Conservation (phyloP, 2,113 vertebrate genomes). For the Cyprinus carpio region DNA sequence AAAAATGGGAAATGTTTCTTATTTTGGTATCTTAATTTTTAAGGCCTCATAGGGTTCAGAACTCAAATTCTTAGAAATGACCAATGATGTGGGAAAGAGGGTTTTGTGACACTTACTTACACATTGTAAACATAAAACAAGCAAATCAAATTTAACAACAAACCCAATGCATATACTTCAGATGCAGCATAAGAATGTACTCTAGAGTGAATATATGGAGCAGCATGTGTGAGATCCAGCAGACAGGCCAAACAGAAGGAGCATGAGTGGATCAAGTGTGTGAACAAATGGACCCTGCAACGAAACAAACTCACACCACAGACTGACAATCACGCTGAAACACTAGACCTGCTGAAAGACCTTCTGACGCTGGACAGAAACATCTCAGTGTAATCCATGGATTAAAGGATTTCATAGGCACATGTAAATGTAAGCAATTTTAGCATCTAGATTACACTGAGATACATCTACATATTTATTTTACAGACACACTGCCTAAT, state of each 20-base stretch:
- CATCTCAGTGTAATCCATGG: slow-evolving; percentile 69
- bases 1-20: neutral
- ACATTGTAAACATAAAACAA: too few relatives aligned
- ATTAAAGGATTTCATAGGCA: slow-evolving; percentile 71
- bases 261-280: neutral
- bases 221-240: neutral
- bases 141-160: neutral
- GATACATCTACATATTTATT: slow-evolving; percentile 44
- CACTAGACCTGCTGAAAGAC: slow-evolving; percentile 53
- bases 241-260: slow-evolving; percentile 1
- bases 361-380: slow-evolving; percentile 63
- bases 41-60: too few relatives aligned
- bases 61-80: too few relatives aligned
- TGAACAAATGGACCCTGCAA: neutral
- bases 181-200: neutral
- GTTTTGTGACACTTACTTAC: too few relatives aligned
- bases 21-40: neutral
- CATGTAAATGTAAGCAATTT: slow-evolving; percentile 66
- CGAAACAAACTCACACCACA: neutral
- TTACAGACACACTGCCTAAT: neutral
- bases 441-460: slow-evolving; percentile 67
- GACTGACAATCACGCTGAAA: neutral
- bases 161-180: neutral
- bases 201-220: neutral
- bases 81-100: too few relatives aligned